These are phyloP conservation scores for Gisinianus flammeolus DNA, from an alignment of 2,888 invertebrate species.

Conservation along the genomic window DNA sequence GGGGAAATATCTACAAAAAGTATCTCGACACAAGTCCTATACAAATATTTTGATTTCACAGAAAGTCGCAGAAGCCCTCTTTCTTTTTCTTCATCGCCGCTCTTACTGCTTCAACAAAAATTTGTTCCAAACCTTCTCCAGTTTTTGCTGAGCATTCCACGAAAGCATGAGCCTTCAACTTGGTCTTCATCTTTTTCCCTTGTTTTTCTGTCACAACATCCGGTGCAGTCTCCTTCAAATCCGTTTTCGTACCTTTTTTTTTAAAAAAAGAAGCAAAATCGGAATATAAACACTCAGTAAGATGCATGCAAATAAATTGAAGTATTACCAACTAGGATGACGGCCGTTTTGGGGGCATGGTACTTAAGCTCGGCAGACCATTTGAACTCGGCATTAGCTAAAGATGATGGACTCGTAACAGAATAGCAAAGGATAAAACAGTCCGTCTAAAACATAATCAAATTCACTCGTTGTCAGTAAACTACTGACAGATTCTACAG, in stretches of 20 bases:
- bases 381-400: slow-evolving; percentile 79
- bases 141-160: slow-evolving; percentile 18
- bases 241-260: slow-evolving; percentile 75
- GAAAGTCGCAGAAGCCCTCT: neutral
- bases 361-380: slow-evolving; percentile 86
- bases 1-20: no score
- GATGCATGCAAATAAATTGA: neutral
- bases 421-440: slow-evolving; percentile 87
- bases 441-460: slow-evolving; percentile 70
- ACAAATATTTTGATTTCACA: no score
- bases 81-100: slow-evolving; percentile 23
- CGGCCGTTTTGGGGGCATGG: slow-evolving; percentile 76
- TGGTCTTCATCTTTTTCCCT: slow-evolving; percentile 23
- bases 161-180: slow-evolving; percentile 23
- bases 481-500: no score
- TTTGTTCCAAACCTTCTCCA: slow-evolving; percentile 28
- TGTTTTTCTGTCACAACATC: slow-evolving; percentile 17
- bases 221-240: slow-evolving; percentile 67
- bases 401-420: slow-evolving; percentile 77
- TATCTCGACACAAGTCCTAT: no score
- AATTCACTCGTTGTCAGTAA: no score
- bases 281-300: no score
- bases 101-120: slow-evolving; percentile 43
- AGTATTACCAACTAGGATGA: slow-evolving; percentile 77
- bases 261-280: no score